Conservation (phyloP, 2,113 vertebrate species). For the Empidonax alnorum region DNA sequence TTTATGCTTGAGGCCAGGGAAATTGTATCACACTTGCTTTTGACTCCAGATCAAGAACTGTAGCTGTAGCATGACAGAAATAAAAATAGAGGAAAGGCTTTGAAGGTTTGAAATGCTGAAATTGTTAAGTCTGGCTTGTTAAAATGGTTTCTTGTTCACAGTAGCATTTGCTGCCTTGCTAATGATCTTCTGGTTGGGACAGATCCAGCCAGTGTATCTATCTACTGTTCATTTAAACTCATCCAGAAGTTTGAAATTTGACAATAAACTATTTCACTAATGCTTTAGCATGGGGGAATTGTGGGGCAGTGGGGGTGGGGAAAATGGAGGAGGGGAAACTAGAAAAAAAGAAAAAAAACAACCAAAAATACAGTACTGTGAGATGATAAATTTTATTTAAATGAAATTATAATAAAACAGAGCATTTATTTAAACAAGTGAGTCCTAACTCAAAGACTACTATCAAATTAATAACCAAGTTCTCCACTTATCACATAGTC, state of each 20-base stretch:
- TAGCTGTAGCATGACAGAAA: neutral
- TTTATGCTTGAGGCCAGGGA: conserved; percentile 17
- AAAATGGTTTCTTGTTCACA: conserved; percentile 5
- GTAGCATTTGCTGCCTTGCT: neutral
- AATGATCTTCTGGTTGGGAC: neutral
- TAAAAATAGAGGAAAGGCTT: neutral
- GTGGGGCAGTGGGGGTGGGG: rapidly evolving
- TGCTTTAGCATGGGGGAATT: neutral
- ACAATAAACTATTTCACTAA: neutral
- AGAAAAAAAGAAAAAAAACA: too few species aligned
- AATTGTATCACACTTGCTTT: conserved; percentile 7
- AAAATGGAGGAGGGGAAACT: rapidly evolving
- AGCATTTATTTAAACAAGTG: neutral
- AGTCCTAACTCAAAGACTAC: neutral
- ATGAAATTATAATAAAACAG: neutral
- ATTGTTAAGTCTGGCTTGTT: neutral
- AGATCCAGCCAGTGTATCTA: neutral
- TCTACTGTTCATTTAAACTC: neutral
- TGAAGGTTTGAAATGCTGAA: conserved; percentile 19
- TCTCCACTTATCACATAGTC: neutral
- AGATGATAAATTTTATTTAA: neutral
- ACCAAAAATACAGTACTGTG: rapidly evolving
- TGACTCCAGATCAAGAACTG: conserved; percentile 28
- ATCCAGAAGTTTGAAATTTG: neutral
- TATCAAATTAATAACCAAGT: neutral